Percentiles rank a stretch among this genome's conserved stretches.
phyloP scores from a whole-genome alignment of 2,797 vertebrate genomes.

The Halcyon chelicuti region DNA sequence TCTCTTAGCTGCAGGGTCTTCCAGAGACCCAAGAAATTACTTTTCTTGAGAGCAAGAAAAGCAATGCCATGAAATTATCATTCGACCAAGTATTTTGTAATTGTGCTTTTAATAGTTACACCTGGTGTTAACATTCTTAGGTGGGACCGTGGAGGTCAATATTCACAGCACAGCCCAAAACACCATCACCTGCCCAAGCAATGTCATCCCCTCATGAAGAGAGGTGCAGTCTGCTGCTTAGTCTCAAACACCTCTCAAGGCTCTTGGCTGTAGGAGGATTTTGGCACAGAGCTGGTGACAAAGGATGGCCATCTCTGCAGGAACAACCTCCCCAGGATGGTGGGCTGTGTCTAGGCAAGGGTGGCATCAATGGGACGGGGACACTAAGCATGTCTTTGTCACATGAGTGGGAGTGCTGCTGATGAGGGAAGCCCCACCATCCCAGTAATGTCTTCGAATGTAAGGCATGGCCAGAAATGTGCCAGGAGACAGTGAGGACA shows the following conservation, averaged over 20 bases:
- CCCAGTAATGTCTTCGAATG: background rate
- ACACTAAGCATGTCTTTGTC: background rate
- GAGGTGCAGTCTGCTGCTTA: background rate
- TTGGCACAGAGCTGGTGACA: background rate
- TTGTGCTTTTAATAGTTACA: background rate
- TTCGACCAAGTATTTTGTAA: background rate
- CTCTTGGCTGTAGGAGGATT: background rate
- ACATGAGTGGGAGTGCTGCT: background rate
- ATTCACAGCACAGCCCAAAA: background rate
- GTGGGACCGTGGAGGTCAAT: background rate
- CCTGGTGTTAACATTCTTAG: background rate
- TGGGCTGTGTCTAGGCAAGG: background rate
- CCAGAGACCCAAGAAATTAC: background rate
- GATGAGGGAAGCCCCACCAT: background rate
- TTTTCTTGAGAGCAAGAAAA: background rate
- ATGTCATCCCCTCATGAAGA: background rate
- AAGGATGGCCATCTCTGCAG: background rate
- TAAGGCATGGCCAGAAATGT: background rate
- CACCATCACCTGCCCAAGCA: background rate
- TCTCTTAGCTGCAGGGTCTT: constrained; percentile 38
- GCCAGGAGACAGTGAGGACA: background rate
- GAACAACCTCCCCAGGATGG: background rate
- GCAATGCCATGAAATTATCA: background rate
- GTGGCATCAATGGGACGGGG: fast-evolving
- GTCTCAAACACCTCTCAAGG: background rate